Evolutionary conservation across 2,797 vertebrate species (phyloP).

Genomic region (Sparidentex hasta): DNA sequence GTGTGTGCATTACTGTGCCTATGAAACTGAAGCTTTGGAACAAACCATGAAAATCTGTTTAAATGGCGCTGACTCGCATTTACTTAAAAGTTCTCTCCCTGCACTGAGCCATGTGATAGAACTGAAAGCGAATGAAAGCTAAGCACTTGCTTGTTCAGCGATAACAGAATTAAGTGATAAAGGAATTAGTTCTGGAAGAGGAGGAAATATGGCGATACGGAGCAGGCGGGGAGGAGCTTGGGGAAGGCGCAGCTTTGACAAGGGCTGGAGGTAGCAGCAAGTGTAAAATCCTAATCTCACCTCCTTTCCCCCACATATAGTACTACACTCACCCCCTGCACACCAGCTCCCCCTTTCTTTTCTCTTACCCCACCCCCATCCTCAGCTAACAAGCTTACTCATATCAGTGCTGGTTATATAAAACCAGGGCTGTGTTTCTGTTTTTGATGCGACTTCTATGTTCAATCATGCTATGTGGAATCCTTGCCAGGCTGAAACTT

Average conservation of each 20-base stretch:
- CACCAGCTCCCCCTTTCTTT: slow-evolving; percentile 1
- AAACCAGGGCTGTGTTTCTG: no score
- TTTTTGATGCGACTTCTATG: no score
- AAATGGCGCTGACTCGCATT: slow-evolving; percentile 38
- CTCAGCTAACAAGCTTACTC: slow-evolving; percentile 58
- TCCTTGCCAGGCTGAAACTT: slow-evolving; percentile 79
- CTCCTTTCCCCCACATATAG: slow-evolving; percentile 47
- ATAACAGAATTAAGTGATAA: slow-evolving; percentile 73
- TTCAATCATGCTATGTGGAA: neutral
- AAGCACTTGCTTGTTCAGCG: slow-evolving; percentile 45
- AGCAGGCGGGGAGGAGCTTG: slow-evolving; percentile 26
- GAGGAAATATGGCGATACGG: slow-evolving; percentile 49
- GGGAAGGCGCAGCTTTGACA: slow-evolving; percentile 39
- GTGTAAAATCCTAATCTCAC: slow-evolving; percentile 74
- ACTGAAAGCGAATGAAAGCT: neutral
- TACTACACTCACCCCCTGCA: slow-evolving; percentile 17
- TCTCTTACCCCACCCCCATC: slow-evolving; percentile 5
- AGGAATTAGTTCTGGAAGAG: slow-evolving; percentile 71
- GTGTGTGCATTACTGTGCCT: neutral
- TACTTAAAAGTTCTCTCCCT: slow-evolving; percentile 47
- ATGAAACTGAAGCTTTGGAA: neutral
- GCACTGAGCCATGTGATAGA: slow-evolving; percentile 28
- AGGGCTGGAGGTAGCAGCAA: slow-evolving; percentile 53
- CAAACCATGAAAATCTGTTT: slow-evolving; percentile 38
- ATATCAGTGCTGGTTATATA: slow-evolving; percentile 59